Percentiles rank a stretch among this genome's conserved stretches.
Evolutionary conservation across 2,888 invertebrate genomes (phyloP).

Genomic region (Thysanoteuthis rhombus): DNA sequence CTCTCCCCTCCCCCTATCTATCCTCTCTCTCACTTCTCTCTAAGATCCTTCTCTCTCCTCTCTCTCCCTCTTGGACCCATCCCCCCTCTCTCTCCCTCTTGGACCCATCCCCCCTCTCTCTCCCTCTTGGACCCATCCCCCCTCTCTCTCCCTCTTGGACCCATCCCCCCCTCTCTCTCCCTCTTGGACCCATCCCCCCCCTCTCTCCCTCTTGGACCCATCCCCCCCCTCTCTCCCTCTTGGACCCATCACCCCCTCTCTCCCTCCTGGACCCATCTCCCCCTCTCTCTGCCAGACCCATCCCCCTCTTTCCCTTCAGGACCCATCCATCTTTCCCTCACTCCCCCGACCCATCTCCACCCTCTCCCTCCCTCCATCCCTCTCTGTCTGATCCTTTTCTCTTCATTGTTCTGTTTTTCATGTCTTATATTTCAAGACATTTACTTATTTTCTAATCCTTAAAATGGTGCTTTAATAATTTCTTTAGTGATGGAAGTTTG

Average conservation of each 20-base stretch:
- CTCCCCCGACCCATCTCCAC: too few relatives aligned
- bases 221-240: background rate
- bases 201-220: too few relatives aligned
- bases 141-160: background rate
- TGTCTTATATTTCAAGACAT: background rate
- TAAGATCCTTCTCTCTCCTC: background rate
- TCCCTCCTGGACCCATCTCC: background rate
- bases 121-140: background rate
- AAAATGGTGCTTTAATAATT: background rate
- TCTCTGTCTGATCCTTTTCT: background rate
- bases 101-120: too few relatives aligned
- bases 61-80: accelerated
- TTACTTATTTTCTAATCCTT: background rate
- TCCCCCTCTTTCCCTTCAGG: too few relatives aligned
- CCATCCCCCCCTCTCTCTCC: background rate
- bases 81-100: too few relatives aligned
- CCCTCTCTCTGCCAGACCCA: background rate
- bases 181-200: background rate
- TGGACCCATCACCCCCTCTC: too few relatives aligned
- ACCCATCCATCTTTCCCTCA: background rate
- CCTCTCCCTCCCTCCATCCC: background rate
- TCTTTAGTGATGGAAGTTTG: background rate
- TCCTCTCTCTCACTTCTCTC: background rate
- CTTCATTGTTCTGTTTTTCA: background rate
- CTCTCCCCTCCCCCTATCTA: too few relatives aligned